Evolutionary conservation across 2,113 vertebrate genomes (phyloP).

Genomic region (Bufo gargarizans): DNA sequence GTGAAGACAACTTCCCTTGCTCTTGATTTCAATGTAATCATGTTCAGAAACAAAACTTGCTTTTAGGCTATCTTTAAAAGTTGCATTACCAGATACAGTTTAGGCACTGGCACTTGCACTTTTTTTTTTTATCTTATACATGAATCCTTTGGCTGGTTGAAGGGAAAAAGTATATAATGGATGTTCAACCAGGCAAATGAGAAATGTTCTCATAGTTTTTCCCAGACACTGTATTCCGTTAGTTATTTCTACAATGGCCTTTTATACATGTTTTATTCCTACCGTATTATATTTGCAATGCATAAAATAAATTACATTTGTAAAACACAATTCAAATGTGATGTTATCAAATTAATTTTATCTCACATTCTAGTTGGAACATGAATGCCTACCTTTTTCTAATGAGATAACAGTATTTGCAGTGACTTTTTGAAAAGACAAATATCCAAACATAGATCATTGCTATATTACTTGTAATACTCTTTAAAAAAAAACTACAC

Average conservation of each 20-base stretch:
- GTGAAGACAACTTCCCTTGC: too few species aligned
- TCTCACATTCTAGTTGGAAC: slow-evolving; percentile 6
- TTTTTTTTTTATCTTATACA: too few species aligned
- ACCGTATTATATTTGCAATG: not conserved
- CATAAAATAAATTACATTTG: slow-evolving; percentile 9
- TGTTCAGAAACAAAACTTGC: too few species aligned
- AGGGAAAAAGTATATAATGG: too few species aligned
- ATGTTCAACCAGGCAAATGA: too few species aligned
- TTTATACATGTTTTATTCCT: not conserved
- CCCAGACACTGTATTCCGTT: not conserved
- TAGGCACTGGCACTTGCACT: too few species aligned
- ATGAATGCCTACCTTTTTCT: not conserved
- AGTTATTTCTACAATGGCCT: not conserved
- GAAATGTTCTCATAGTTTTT: not conserved
- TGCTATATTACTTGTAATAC: not conserved
- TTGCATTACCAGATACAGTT: too few species aligned
- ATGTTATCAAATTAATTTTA: not conserved
- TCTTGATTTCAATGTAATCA: too few species aligned
- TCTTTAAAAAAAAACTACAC: not conserved
- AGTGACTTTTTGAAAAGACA: not conserved
- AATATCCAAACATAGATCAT: not conserved
- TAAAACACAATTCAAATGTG: not conserved
- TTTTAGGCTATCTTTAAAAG: too few species aligned
- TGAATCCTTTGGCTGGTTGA: too few species aligned
- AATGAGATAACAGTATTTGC: not conserved